A percentile compares a stretch with the other conserved stretches of the same genome.
phyloP scores from a whole-genome alignment of 1,140 invertebrate species.

The Drosophila watanabei region DNA sequence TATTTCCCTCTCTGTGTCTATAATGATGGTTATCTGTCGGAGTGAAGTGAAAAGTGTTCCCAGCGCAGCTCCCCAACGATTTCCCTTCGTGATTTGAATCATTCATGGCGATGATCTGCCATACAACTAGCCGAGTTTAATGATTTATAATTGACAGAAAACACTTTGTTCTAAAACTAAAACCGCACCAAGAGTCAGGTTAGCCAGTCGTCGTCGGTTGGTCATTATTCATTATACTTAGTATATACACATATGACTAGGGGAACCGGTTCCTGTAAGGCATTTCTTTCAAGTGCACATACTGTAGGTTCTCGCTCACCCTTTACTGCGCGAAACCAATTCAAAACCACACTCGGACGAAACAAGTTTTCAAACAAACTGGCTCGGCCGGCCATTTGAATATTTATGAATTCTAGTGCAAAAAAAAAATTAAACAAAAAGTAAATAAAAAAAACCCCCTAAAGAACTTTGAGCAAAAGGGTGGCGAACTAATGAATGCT shows the following conservation, averaged over 20 bases:
- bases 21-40: constrained; percentile 28
- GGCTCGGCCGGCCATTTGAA: constrained; percentile 61
- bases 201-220: constrained; percentile 16
- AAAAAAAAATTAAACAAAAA: constrained; percentile 27
- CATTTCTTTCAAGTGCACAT: constrained; percentile 79
- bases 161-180: constrained; percentile 27
- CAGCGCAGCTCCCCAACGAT: background rate
- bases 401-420: constrained; percentile 61
- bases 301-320: constrained; percentile 64
- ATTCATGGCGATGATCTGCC: constrained; percentile 29
- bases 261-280: constrained; percentile 61
- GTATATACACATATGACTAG: constrained; percentile 25
- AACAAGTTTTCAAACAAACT: constrained; percentile 74
- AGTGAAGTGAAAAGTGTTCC: constrained; percentile 21
- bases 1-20: background rate
- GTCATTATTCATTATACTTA: constrained; percentile 42
- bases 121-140: constrained; percentile 39
- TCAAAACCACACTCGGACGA: constrained; percentile 28
- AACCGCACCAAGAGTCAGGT: constrained; percentile 13
- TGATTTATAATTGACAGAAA: constrained; percentile 51
- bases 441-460: background rate
- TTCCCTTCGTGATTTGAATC: constrained; percentile 31
- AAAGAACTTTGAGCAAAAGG: background rate
- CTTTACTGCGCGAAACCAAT: constrained; percentile 64
- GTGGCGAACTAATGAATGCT: background rate